Evolutionary conservation across 2,113 vertebrate species (phyloP).

Genomic region (Dolichotis patagonum): DNA sequence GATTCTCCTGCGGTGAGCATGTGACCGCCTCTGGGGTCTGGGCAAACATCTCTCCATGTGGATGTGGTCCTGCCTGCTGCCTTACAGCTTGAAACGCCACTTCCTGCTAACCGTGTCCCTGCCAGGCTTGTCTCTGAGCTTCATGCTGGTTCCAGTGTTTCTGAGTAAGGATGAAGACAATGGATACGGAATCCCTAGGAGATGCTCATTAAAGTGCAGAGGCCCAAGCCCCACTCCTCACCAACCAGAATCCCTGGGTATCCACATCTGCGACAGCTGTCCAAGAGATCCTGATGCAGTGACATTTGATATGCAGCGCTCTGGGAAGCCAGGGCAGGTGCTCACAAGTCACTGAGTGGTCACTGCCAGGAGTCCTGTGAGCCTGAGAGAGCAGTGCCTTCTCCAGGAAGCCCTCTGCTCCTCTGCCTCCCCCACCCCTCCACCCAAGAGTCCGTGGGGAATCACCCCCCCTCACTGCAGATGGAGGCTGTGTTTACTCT

Average conservation of each 20-base stretch:
- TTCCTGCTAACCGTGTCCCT: not conserved
- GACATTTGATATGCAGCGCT: not conserved
- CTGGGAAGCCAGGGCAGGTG: not conserved
- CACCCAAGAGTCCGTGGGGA: not conserved
- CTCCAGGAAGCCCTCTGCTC: not conserved
- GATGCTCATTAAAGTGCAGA: not conserved
- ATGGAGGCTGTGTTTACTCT: slow-evolving; percentile 59
- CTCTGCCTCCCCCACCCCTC: not conserved
- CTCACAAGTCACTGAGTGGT: accelerated
- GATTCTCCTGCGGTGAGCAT: not conserved
- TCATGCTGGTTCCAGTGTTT: not conserved
- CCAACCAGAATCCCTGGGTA: not conserved
- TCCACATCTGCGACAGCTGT: not conserved
- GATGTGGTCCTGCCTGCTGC: not conserved
- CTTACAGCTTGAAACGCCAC: not conserved
- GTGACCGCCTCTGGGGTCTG: not conserved
- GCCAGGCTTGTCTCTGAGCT: not conserved
- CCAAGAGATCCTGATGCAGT: accelerated
- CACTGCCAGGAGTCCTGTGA: accelerated
- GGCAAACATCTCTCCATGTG: not conserved
- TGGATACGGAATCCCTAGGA: not conserved
- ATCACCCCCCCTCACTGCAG: not conserved
- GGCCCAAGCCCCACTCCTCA: too few relatives aligned
- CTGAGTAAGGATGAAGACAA: not conserved
- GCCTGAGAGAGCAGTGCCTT: not conserved